Evolutionary conservation across 2,888 invertebrate genomes (phyloP).

Genomic region (Zhengitettix transpicula): DNA sequence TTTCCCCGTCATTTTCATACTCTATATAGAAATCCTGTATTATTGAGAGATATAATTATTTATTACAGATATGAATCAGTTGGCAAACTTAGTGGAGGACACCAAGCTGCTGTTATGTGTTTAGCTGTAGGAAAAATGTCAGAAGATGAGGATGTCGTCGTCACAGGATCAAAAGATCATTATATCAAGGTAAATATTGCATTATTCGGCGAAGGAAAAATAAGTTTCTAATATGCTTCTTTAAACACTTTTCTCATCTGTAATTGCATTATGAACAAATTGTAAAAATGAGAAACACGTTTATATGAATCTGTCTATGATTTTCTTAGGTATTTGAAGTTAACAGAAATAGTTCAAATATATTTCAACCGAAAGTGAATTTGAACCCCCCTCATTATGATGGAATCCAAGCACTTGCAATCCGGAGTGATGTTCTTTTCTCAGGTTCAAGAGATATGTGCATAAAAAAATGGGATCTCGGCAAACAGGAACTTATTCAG

Average conservation of each 20-base stretch:
- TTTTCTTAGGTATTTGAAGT: slow-evolving; percentile 30
- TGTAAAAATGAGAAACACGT: too few relatives aligned
- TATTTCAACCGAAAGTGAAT: slow-evolving; percentile 39
- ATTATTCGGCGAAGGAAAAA: too few relatives aligned
- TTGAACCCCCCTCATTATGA: slow-evolving; percentile 80
- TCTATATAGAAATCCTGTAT: too few relatives aligned
- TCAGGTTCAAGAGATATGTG: slow-evolving; percentile 73
- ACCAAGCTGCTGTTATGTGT: slow-evolving; percentile 74
- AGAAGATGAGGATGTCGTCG: slow-evolving; percentile 43
- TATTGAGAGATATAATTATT: too few relatives aligned
- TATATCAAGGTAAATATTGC: slow-evolving; percentile 41
- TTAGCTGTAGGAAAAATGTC: slow-evolving; percentile 41
- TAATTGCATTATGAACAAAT: too few relatives aligned
- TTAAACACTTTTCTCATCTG: too few relatives aligned
- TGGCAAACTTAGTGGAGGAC: slow-evolving; percentile 59
- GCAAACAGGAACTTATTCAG: slow-evolving; percentile 37
- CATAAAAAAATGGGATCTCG: slow-evolving; percentile 69
- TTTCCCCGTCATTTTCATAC: too few relatives aligned
- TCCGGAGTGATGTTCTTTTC: slow-evolving; percentile 49
- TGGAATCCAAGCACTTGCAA: slow-evolving; percentile 65
- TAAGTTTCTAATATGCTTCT: too few relatives aligned
- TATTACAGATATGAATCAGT: slow-evolving; percentile 41
- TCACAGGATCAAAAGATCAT: slow-evolving; percentile 75
- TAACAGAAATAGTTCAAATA: slow-evolving; percentile 28
- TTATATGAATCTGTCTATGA: neutral